Evolutionary conservation across 2,888 invertebrate genomes (phyloP), one percentile per base, ranked within the genome.

Genomic region (Epirrhoe alternata): DNA sequence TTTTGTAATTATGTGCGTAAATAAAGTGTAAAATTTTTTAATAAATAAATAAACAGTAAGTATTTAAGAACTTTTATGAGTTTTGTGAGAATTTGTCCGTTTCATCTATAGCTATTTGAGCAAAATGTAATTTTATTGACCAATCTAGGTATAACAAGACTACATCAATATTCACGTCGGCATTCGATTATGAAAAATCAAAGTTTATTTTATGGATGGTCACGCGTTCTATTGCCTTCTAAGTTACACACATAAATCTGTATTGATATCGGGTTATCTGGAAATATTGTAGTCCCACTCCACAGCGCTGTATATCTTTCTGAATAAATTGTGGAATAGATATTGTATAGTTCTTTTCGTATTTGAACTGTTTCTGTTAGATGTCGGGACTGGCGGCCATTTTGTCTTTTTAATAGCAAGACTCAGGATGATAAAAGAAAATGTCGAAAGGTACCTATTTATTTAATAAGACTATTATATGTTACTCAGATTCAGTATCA

Each of bases 241-340:
- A 66, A 70, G 65, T 64, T 61, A 73, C 77, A 74, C 73, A 66
- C 75, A 79, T 81, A 82, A 83, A 80, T 79, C 73, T 71, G 72
- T 63, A 74, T 70, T 72, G 77, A 78, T 82, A 76, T 68, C 64
- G 73, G 69, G 72, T 77, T 78, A 79, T 80, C 76, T 80, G 72
- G 70, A 73, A 80, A 84, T 80, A 83, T 47, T 16, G 6, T 16
- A 12, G 47, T 47, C 16, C 47, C 14, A 47, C 47, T 47, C 6
- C 47, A 47, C 47, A 12, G 4, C 8, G 38, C 38, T 10, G 38
- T 42, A 42, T 12, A 12, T 42, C 38, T 42, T 42, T 42, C 12
- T 10, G 12, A 12, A 12, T 42, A 42, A 12, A 42, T 42, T 12
- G 38, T 42, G 38, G 3, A 42, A 12, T 12, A 12, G 12, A 5